Evolutionary conservation across 2,113 vertebrate species (phyloP), one percentile per base, ranked within the genome.

Genomic region (Forbesichthys papilliferus): DNA sequence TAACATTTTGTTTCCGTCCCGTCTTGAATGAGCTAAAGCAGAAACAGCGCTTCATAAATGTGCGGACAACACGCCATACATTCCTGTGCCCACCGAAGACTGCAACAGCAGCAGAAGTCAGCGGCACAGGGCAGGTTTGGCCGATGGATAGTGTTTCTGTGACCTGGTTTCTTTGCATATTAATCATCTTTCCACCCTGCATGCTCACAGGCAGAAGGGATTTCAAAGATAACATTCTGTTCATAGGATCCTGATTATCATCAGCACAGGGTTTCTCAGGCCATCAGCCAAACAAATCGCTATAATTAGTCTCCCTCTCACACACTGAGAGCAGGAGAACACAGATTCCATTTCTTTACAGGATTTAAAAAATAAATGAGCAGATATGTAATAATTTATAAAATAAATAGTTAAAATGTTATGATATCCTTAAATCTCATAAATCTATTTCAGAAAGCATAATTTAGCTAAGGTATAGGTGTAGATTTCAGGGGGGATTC

Each of bases 131-230:
- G 60, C 16, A 46, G 60, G 66, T 80, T 66, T 86, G 88, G 84
- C 87, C 71, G 48, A 36, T 79, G 75, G 76, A 82, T 78, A 69
- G 72, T 81, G 83, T 86, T 83, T 79, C 75, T 78, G 65, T 86
- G 85, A 88, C 85, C 86, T 83, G 82, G 74, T 88, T 91, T 92
- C 63, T 69, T 73, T 86, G 86, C 81, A 80, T 91, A 82, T 89
- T 90, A 89, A 91, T 90, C 73, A 75, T 34, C 55, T 73, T 80
- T 77, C 75, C 69, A 58, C 71, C 64, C 61, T 73, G 6, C 36
- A 34, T 48, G 64, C 79, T 75, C 47, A 9, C 66, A 82, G 68
- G 77, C 79, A 79, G 73, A 66, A 27, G 78, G 75, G 84, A 87
- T 84, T 85, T 91, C 82, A 86, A 83, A 89, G 89, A 88, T 87